Base-by-base conservation (phyloP, 2,797 vertebrate species). In the Calcarius lapponicus region DNA sequence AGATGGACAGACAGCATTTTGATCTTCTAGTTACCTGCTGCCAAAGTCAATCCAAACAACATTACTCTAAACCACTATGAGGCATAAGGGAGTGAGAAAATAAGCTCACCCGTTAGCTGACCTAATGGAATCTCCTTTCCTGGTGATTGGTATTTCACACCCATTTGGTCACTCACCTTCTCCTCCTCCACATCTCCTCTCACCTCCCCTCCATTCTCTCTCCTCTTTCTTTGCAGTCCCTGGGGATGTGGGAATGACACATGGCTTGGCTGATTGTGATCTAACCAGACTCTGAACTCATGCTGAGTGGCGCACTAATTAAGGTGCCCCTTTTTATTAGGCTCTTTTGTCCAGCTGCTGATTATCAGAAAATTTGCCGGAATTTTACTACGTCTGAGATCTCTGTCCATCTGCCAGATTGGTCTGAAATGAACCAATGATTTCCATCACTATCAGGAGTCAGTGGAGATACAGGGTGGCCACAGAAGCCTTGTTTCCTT, bases 11-110 rank as follows among this genome's bases (percentile, higher is more conserved):
- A 69, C 17, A 83, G 34, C 38, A 53, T 86, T 94, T 75, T 79
- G 70, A 58, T 95, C 58, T 91, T 81, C 45, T 71, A 43, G 78
- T 31, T 92, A 94, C 93, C 91, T 91, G 72, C 87, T 95, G 90
- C 87, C 85, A 88, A 94, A 91, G 57, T 87, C 91, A 93, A 74
- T 83, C 79, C 53, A 86, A 90, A 90, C 40, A 86, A 54, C 45
- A 54, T 12, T 53, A 65, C 57, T 91, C 57, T 78, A 58, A 88
- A 83, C 20, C 50, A 50, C 19, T 47, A 21, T 29, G 69, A 74
- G 82, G 42, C 50, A 36, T 71, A 45, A 74, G 73, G 50, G 80
- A 93, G 57, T 71, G 82, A 69, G 9, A 36, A 93, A 89, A 22
- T 11, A 92, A 73, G 32, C n/a, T 80, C 53, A 75, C 74, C 45